Percentiles rank a stretch among this genome's conserved stretches.
phyloP scores from a whole-genome alignment of 2,888 invertebrate genomes.

The Ischnus inquisitorius region DNA sequence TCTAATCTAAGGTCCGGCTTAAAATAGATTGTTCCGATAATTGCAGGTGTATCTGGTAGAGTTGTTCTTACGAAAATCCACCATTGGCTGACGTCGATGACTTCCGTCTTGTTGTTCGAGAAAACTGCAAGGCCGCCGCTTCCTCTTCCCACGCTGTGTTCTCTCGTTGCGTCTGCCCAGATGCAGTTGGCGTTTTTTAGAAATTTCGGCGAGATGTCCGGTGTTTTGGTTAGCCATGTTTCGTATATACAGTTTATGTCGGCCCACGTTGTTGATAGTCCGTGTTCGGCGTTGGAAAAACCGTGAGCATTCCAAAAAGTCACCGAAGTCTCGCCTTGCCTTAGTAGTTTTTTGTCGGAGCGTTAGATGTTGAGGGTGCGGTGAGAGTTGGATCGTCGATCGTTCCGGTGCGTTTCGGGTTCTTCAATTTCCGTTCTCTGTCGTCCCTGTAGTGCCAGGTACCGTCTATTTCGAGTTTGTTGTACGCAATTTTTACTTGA shows the following conservation, averaged over 20 bases:
- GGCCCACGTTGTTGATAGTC: not conserved
- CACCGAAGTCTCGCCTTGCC: constrained; percentile 11
- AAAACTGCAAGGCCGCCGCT: constrained; percentile 16
- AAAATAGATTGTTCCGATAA: not conserved
- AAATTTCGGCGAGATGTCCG: not conserved
- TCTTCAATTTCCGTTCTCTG: not conserved
- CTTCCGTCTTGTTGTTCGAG: not conserved
- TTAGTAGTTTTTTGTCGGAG: constrained; percentile 24
- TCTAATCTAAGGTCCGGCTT: not conserved
- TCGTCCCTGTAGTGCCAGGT: not conserved
- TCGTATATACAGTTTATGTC: constrained; percentile 24
- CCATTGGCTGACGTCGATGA: not conserved
- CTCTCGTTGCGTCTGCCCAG: constrained; percentile 25
- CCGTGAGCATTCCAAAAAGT: constrained; percentile 28
- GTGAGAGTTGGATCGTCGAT: not conserved
- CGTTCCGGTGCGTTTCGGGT: not conserved
- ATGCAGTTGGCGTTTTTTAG: constrained; percentile 12
- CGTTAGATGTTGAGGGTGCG: not conserved
- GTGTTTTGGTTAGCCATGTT: constrained; percentile 12
- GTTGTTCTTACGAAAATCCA: not conserved
- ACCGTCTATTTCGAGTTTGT: not conserved
- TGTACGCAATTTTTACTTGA: constrained; percentile 19
- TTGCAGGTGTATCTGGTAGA: not conserved
- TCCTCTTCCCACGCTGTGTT: constrained; percentile 1
- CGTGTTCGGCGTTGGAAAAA: constrained; percentile 6